These are phyloP conservation scores for Itoplectis maculator DNA, from an alignment of 2,888 invertebrate genomes.

Conservation along the genomic window DNA sequence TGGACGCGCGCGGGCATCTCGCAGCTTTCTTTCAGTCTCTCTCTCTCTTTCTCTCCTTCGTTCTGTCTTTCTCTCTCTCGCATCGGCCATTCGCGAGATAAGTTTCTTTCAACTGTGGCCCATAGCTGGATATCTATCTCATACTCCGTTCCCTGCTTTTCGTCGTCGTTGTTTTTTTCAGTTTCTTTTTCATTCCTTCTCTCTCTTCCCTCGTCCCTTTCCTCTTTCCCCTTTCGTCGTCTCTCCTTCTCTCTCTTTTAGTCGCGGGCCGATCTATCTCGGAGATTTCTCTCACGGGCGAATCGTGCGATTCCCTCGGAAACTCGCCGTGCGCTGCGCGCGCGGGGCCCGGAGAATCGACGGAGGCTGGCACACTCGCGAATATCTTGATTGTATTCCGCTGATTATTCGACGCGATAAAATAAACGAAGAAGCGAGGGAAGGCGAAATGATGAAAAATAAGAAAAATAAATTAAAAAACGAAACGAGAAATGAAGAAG, in stretches of 20 bases:
- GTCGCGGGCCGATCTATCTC: slow-evolving; percentile 46
- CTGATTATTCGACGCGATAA: slow-evolving; percentile 66
- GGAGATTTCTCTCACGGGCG: slow-evolving; percentile 59
- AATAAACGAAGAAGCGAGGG: slow-evolving; percentile 63
- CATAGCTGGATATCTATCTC: slow-evolving; percentile 31
- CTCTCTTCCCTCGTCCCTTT: not conserved
- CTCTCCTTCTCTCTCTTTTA: slow-evolving; percentile 9
- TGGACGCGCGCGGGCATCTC: slow-evolving; percentile 65
- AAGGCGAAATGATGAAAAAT: slow-evolving; percentile 39
- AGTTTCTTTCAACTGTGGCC: slow-evolving; percentile 64
- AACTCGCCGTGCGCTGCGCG: slow-evolving; percentile 53
- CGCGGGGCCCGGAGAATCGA: slow-evolving; percentile 27
- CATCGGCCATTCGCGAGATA: slow-evolving; percentile 53
- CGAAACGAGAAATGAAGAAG: slow-evolving; percentile 13
- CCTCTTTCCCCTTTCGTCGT: not conserved
- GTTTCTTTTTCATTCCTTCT: too few species aligned
- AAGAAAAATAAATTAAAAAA: too few species aligned
- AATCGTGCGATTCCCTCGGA: slow-evolving; percentile 61
- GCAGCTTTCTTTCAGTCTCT: slow-evolving; percentile 30
- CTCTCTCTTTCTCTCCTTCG: slow-evolving; percentile 24
- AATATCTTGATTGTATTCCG: slow-evolving; percentile 67
- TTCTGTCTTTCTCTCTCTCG: not conserved
- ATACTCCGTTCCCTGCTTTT: slow-evolving; percentile 16
- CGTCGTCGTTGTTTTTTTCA: slow-evolving; percentile 12
- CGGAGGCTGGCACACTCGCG: slow-evolving; percentile 46